Evolutionary conservation across 2,113 vertebrate species (phyloP), one percentile per base, ranked within the genome.

Genomic region (Phycodurus eques): DNA sequence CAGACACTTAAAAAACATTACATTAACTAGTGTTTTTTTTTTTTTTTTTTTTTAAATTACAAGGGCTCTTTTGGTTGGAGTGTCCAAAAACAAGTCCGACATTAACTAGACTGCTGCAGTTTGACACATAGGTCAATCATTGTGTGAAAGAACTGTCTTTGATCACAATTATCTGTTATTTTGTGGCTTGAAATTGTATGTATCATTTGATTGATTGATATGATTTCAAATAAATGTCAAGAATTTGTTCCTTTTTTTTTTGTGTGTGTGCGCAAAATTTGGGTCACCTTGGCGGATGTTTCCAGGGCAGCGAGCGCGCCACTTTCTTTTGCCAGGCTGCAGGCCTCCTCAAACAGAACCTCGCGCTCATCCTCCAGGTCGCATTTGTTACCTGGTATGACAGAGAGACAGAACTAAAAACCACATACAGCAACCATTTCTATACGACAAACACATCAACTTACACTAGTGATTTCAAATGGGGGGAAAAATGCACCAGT

Each of bases 301-400:
- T 99, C 98, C 83, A 99, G 56, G 0, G 96, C 96, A 2, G 95
- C 96, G 0, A 98, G 81, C 53, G 98, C 87, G 12, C 94, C 94
- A 0, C 90, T 72, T 14, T 96, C 94, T 76, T 96, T 94, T 0
- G 97, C 95, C 73, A 98, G 80, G 0, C 87, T 87, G 82, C 96
- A 98, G 27, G 96, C 96, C 0, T 97, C 94, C 74, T 95, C 91
- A 65, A 98, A 99, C 7, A 80, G 84, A 19, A 99, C 95, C 0
- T 94, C 90, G 0, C 98, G 93, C 65, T 95, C 89, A 1, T 92
- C 78, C 79, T 93, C 87, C 1, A 96, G 78, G 77, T 99, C 97
- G 0, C 94, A 91, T 82, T 99, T 99, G 88, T 98, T 99, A 70
- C 98, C 98, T 99, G 27, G 13, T 56, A 7, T 46, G 44, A 68